These are phyloP conservation scores for Diarsia mendica DNA, from an alignment of 2,888 invertebrate genomes.

Conservation along the genomic window DNA sequence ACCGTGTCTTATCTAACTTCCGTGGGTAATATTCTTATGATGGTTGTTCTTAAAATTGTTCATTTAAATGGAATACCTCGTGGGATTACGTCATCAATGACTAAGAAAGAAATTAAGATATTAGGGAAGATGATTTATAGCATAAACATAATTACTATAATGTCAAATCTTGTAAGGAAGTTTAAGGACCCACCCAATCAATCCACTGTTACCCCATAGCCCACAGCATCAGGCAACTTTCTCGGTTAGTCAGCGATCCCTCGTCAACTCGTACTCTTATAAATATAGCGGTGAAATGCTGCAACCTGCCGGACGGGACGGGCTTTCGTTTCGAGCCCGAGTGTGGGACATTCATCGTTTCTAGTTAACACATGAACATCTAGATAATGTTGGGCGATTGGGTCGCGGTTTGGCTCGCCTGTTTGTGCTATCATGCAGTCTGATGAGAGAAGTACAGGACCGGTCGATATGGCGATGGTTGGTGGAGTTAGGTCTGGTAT, in stretches of 20 bases:
- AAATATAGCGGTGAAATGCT: conserved; percentile 33
- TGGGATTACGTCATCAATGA: too few species aligned
- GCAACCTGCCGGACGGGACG: conserved; percentile 45
- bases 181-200: too few species aligned
- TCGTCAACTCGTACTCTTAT: conserved; percentile 19
- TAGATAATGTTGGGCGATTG: conserved; percentile 11
- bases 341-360: conserved; percentile 43
- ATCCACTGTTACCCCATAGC: too few species aligned
- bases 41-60: background rate
- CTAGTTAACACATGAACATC: conserved; percentile 50
- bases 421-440: background rate
- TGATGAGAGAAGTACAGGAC: background rate
- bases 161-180: too few species aligned
- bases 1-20: background rate
- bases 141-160: too few species aligned
- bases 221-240: conserved; percentile 28
- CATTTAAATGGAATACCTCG: background rate
- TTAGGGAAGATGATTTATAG: too few species aligned
- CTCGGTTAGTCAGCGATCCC: background rate
- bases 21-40: too few species aligned
- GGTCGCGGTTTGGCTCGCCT: background rate
- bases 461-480: background rate
- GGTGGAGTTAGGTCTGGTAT: too few species aligned
- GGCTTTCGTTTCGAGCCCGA: conserved; percentile 49
- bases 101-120: too few species aligned